Evolutionary conservation across 2,797 vertebrate species (phyloP).

Genomic region (Remorina albescens): DNA sequence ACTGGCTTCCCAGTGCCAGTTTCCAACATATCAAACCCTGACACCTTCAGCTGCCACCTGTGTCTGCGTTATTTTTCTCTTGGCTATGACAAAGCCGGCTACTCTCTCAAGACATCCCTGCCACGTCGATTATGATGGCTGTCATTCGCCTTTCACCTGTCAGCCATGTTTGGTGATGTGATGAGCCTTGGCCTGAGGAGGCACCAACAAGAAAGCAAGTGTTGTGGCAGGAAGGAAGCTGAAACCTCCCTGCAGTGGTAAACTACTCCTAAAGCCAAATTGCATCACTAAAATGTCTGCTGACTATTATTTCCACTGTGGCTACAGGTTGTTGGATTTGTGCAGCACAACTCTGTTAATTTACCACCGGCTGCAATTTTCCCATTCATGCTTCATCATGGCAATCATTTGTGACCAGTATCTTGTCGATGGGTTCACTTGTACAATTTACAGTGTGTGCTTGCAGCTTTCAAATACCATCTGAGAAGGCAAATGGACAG

Average conservation of each 20-base stretch:
- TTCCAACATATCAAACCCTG: conserved; percentile 40
- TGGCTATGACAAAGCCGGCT: conserved; percentile 52
- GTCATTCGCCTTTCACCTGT: conserved; percentile 57
- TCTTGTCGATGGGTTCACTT: conserved; percentile 24
- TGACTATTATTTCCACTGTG: conserved; percentile 5
- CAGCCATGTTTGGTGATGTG: conserved; percentile 41
- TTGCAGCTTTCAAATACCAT: conserved; percentile 19
- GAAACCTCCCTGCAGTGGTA: neutral
- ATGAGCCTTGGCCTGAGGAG: conserved; percentile 32
- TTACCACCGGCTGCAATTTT: conserved; percentile 32
- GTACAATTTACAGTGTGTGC: conserved; percentile 28
- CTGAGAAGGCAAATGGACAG: conserved; percentile 20
- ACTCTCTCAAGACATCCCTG: conserved; percentile 53
- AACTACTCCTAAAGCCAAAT: conserved; percentile 16
- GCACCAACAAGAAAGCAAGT: conserved; percentile 7
- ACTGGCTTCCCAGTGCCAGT: no score
- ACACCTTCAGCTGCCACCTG: conserved; percentile 34
- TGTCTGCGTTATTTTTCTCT: conserved; percentile 29
- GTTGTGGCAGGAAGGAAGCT: neutral
- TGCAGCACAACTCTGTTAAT: conserved; percentile 26
- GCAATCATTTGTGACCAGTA: conserved; percentile 47
- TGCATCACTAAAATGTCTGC: conserved; percentile 13
- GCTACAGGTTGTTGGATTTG: conserved; percentile 26
- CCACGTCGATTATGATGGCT: conserved; percentile 48
- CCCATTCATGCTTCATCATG: conserved; percentile 49